A percentile compares a stretch with the other conserved stretches of the same genome.
Conservation (phyloP, 2,113 vertebrate genomes). For the Synodontis membranacea region DNA sequence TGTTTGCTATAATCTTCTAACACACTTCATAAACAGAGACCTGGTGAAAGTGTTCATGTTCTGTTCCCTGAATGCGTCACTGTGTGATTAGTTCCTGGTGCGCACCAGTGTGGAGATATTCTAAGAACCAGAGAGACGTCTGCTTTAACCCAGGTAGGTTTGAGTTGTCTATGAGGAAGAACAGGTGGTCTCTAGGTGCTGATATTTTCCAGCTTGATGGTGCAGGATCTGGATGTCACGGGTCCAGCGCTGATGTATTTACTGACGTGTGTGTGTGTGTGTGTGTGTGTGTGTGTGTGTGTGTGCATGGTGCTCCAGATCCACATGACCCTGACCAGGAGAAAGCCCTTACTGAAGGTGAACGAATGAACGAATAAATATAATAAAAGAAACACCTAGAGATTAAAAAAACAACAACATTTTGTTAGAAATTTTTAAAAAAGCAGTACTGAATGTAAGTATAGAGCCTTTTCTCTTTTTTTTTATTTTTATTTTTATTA, state of each 20-base stretch:
- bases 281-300: too few species aligned
- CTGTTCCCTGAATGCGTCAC: not conserved
- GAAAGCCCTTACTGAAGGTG: not conserved
- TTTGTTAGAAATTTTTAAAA: not conserved
- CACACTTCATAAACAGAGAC: not conserved
- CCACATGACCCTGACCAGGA: not conserved
- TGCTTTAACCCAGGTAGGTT: not conserved
- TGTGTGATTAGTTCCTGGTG: not conserved
- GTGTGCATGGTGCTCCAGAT: not conserved
- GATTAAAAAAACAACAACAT: not conserved
- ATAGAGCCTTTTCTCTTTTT: not conserved
- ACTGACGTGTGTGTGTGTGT: too few species aligned
- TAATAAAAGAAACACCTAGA: not conserved
- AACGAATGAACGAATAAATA: not conserved
- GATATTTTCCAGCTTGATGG: too few species aligned
- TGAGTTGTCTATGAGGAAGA: not conserved
- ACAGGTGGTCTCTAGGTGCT: too few species aligned
- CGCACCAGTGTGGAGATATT: too few species aligned
- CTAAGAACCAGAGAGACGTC: too few species aligned
- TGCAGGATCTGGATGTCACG: too few species aligned
- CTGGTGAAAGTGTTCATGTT: not conserved
- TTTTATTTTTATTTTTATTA: too few species aligned
- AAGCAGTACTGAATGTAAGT: not conserved
- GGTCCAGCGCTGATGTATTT: too few species aligned
- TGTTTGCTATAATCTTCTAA: not conserved